These are phyloP conservation scores for Drosophila helvetica DNA, from an alignment of 2,888 invertebrate species.

Conservation along the genomic window DNA sequence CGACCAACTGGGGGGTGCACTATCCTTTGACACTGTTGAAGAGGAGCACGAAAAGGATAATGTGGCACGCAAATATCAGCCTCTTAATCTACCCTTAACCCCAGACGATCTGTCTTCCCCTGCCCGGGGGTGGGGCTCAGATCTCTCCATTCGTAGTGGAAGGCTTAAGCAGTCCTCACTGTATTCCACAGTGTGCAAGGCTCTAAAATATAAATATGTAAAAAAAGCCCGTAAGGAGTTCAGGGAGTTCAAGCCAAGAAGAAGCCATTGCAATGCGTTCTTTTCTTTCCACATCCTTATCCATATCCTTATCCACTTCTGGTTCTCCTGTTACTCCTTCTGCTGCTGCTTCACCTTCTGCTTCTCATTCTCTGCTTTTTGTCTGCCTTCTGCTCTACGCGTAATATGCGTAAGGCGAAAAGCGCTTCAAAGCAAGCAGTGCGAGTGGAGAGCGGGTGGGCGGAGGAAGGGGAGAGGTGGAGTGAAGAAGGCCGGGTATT, in stretches of 20 bases:
- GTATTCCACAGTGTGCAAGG: constrained; percentile 6
- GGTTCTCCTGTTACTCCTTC: constrained; percentile 9
- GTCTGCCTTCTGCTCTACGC: constrained; percentile 40
- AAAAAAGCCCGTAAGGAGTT: constrained; percentile 21
- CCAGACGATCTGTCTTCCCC: no score
- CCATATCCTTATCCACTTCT: not conserved
- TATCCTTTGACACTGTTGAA: not conserved
- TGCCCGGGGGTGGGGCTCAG: no score
- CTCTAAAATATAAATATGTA: not conserved
- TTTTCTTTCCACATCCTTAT: constrained; percentile 17
- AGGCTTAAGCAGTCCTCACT: not conserved
- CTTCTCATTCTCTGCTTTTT: constrained; percentile 27
- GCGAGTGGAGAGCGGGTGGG: constrained; percentile 9
- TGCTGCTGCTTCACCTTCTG: constrained; percentile 8
- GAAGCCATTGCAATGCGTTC: constrained; percentile 66
- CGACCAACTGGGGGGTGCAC: no score
- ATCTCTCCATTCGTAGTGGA: not conserved
- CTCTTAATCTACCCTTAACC: not conserved
- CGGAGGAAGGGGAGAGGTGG: not conserved
- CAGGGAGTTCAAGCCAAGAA: constrained; percentile 16
- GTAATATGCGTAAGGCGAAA: constrained; percentile 67
- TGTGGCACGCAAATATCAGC: no score
- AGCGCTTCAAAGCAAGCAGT: constrained; percentile 36
- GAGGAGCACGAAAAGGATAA: not conserved
- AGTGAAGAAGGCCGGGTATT: constrained; percentile 34